These are phyloP conservation scores for Xestobium rufovillosum DNA, from an alignment of 2,888 invertebrate species.

Conservation along the genomic window DNA sequence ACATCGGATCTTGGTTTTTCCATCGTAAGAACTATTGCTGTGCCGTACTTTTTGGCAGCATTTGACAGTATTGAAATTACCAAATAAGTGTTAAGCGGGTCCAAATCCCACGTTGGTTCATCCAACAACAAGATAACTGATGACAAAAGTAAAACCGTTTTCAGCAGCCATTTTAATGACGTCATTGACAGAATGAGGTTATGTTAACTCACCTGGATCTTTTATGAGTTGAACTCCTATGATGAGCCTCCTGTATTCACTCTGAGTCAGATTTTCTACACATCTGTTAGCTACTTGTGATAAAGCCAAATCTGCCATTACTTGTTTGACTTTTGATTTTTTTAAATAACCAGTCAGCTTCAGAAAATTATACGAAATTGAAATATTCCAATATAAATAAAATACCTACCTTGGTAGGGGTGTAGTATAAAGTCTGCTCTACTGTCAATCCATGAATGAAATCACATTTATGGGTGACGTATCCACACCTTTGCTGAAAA, in stretches of 20 bases:
- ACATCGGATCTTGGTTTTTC: constrained; percentile 92
- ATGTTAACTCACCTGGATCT: constrained; percentile 69
- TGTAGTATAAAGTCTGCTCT: constrained; percentile 74
- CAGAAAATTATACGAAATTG: constrained; percentile 22
- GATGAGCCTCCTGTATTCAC: constrained; percentile 82
- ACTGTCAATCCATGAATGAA: constrained; percentile 82
- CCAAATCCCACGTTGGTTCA: constrained; percentile 91
- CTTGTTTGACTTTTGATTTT: constrained; percentile 80
- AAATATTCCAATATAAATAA: constrained; percentile 4
- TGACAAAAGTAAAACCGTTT: constrained; percentile 30
- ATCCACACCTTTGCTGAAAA: constrained; percentile 80
- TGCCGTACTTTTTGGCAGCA: constrained; percentile 80
- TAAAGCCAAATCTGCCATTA: constrained; percentile 87
- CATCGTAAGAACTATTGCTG: constrained; percentile 85
- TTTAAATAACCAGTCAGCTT: constrained; percentile 69
- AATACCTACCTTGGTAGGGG: constrained; percentile 62
- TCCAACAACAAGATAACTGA: constrained; percentile 80
- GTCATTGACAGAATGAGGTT: too few relatives aligned
- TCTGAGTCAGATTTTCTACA: constrained; percentile 75
- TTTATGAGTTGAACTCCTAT: constrained; percentile 89
- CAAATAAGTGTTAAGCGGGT: constrained; percentile 90
- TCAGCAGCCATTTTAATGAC: too few relatives aligned
- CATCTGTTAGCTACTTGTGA: constrained; percentile 83
- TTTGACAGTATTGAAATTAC: constrained; percentile 91
- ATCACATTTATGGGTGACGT: constrained; percentile 80